Base-by-base conservation (phyloP, 2,797 vertebrate genomes). In the Acanthiza pusilla region DNA sequence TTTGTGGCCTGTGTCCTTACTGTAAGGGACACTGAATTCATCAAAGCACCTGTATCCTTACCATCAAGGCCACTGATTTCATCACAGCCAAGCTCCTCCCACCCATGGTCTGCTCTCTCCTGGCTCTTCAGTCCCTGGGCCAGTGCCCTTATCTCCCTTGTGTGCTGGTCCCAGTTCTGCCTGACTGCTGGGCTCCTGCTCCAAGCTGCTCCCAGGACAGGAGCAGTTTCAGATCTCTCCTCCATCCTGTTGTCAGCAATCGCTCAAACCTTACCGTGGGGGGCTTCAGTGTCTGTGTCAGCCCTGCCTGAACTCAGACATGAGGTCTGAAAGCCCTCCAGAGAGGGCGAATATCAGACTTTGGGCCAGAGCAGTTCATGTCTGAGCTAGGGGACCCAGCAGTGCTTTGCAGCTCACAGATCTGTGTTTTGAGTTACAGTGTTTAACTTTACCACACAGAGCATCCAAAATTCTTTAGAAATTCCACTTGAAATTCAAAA, bases 401-500 rank as follows among this genome's bases (percentile, higher is more conserved):
- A 47, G 57, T 17, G 86, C 83, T 77, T 27, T 53, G n/a, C 45
- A 74, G 85, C 45, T 58, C 66, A 11, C 38, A 26, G 30, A 38
- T 45, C 67, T 29, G 13, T 91, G 81, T 18, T 92, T 89, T 67
- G 62, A 82, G 84, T 96, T 95, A 63, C 71, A 68, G 16, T 23
- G 16, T 68, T 89, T 34, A 63, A 18, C 63, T 86, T 87, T 6
- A 74, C 83, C 74, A 43, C 36, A 45, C 22, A 79, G 36, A 82
- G 57, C 38, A 85, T 88, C 74, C 84, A 85, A 54, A 92, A 87
- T 84, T 91, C 68, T 91, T 95, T 78, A 82, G 79, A 72, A 92
- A 92, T 92, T 93, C 65, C 47, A 55, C 62, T 68, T 62, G 78
- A 95, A 96, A 93, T 97, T 83, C 2, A 4, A 88, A 95, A 88